Percentiles rank a stretch among this genome's conserved stretches.
Evolutionary conservation across 2,113 vertebrate genomes (phyloP).

Genomic region (Rhea americana): DNA sequence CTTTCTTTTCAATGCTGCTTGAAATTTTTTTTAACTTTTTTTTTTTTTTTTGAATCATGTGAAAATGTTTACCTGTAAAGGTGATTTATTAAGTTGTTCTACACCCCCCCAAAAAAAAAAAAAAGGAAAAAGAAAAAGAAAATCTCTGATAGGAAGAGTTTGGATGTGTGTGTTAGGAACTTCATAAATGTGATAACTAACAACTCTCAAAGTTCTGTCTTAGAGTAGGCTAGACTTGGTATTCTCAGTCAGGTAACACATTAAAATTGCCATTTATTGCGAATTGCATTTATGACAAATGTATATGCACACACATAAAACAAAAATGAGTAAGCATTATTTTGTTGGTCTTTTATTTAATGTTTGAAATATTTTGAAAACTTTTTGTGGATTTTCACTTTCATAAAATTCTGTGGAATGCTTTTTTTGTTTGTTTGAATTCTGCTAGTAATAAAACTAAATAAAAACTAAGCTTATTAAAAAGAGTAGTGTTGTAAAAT

Average conservation of each 20-base stretch:
- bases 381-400: background rate
- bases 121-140: background rate
- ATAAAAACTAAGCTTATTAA: no score
- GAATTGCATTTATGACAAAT: background rate
- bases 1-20: background rate
- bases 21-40: background rate
- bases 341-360: background rate
- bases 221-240: background rate
- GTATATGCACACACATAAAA: no score
- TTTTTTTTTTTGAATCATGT: background rate
- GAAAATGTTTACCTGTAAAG: background rate
- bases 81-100: background rate
- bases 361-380: background rate
- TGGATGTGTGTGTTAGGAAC: background rate
- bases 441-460: no score
- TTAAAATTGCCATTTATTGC: background rate
- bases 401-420: background rate
- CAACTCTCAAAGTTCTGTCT: background rate
- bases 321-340: background rate
- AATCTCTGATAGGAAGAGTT: background rate
- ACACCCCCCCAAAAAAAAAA: background rate
- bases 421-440: background rate
- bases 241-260: background rate
- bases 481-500: background rate
- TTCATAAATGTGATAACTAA: background rate